Conservation (phyloP, 2,888 invertebrate genomes). For the Caenorhabditis sp. region DNA sequence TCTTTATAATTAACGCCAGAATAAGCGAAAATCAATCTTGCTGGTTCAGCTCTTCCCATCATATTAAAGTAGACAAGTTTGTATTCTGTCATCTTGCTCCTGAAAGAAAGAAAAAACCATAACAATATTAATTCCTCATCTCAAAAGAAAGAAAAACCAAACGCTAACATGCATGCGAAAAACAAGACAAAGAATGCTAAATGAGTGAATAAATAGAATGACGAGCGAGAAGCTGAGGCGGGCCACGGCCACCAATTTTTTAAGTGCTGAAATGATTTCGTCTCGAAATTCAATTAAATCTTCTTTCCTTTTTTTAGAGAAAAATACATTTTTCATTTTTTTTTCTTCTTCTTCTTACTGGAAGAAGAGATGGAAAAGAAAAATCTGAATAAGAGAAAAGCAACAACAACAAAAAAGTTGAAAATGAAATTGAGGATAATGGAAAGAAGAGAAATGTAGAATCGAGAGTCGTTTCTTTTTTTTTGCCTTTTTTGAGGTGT, state of each 20-base stretch:
- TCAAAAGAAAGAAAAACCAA: not conserved
- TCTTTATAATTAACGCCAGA: constrained; percentile 50
- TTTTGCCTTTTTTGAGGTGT: not conserved
- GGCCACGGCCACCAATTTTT: constrained; percentile 14
- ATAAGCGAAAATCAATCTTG: constrained; percentile 51
- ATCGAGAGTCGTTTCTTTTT: constrained; percentile 1
- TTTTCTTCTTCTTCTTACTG: too few relatives aligned
- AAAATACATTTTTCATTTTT: not conserved
- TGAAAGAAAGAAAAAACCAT: not conserved
- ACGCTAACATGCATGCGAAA: constrained; percentile 3
- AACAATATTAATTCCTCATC: not conserved
- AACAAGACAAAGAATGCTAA: constrained; percentile 3
- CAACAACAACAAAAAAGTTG: not conserved
- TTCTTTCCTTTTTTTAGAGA: not conserved
- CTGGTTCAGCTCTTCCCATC: constrained; percentile 57
- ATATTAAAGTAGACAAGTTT: constrained; percentile 55
- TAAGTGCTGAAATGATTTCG: constrained; percentile 44
- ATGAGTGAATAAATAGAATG: constrained; percentile 1
- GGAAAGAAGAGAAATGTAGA: not conserved
- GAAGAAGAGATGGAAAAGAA: not conserved
- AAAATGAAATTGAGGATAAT: constrained; percentile 1
- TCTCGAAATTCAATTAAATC: constrained; percentile 45
- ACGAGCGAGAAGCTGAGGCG: constrained; percentile 2
- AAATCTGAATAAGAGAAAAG: not conserved
- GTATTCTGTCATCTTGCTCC: constrained; percentile 38